These are phyloP conservation scores for Agrilus cyanescens DNA, from an alignment of 2,888 invertebrate species.

Conservation along the genomic window DNA sequence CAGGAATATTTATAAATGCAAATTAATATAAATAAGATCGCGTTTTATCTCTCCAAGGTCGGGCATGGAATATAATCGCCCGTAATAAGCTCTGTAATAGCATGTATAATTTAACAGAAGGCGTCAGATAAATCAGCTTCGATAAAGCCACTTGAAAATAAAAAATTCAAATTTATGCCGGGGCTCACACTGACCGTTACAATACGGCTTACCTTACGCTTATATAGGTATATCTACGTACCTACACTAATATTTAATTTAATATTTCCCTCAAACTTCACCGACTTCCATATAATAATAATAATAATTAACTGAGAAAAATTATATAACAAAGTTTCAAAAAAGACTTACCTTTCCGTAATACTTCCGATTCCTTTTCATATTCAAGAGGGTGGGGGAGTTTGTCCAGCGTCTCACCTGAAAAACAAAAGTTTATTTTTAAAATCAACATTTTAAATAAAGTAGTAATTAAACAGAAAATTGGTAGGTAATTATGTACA, in stretches of 20 bases:
- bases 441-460: too few species aligned
- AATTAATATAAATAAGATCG: constrained; percentile 23
- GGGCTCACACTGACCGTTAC: constrained; percentile 6
- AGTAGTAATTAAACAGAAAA: too few species aligned
- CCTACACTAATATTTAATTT: too few species aligned
- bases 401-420: constrained; percentile 32
- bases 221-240: too few species aligned
- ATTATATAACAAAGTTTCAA: too few species aligned
- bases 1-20: constrained; percentile 21
- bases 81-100: constrained; percentile 25
- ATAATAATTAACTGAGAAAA: too few species aligned
- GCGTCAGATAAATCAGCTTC: constrained; percentile 20
- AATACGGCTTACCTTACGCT: too few species aligned
- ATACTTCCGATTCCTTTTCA: constrained; percentile 24
- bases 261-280: too few species aligned
- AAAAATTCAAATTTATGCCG: constrained; percentile 32
- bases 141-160: constrained; percentile 32
- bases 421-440: constrained; percentile 16
- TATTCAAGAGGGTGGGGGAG: constrained; percentile 26
- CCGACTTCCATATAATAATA: too few species aligned
- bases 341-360: constrained; percentile 31
- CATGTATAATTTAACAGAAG: constrained; percentile 32
- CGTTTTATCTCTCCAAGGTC: constrained; percentile 22
- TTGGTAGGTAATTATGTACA: too few species aligned
- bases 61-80: constrained; percentile 24